phyloP scores from a whole-genome alignment of 37 sponge, comb jelly and placozoan species.

The Aplysina aerophoba region DNA sequence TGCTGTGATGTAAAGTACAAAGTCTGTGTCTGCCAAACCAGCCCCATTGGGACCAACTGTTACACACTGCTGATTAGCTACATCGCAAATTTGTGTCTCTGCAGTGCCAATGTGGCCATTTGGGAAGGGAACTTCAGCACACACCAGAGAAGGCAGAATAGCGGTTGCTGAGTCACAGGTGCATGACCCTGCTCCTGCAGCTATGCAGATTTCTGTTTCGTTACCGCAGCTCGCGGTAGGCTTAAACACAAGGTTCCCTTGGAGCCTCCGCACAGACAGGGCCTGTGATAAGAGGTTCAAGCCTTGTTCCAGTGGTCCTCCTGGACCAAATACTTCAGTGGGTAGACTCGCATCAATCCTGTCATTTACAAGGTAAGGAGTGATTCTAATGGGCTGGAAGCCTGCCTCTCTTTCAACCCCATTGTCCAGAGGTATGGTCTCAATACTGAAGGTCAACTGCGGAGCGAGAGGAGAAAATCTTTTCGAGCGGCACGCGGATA shows the following conservation, averaged over 20 bases:
- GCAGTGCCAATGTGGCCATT: background rate
- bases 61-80: background rate
- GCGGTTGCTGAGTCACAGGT: background rate
- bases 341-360: slow-evolving; percentile 1
- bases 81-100: too few species aligned
- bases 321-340: background rate
- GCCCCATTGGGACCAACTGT: background rate
- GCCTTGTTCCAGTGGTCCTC: background rate
- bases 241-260: background rate
- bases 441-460: background rate
- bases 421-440: background rate
- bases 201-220: background rate
- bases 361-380: background rate
- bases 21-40: slow-evolving; percentile 7
- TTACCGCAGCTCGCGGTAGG: background rate
- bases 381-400: slow-evolving; percentile 9
- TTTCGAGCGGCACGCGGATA: too few species aligned
- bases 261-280: slow-evolving; percentile 7
- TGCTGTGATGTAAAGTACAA: slow-evolving; percentile 4
- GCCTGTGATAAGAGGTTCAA: background rate
- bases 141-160: background rate
- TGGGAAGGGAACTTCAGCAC: background rate
- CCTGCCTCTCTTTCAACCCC: too few species aligned
- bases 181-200: background rate
- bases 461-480: background rate